Base-by-base conservation (phyloP, 2,797 vertebrate species). In the Pyrocephalus nanus region DNA sequence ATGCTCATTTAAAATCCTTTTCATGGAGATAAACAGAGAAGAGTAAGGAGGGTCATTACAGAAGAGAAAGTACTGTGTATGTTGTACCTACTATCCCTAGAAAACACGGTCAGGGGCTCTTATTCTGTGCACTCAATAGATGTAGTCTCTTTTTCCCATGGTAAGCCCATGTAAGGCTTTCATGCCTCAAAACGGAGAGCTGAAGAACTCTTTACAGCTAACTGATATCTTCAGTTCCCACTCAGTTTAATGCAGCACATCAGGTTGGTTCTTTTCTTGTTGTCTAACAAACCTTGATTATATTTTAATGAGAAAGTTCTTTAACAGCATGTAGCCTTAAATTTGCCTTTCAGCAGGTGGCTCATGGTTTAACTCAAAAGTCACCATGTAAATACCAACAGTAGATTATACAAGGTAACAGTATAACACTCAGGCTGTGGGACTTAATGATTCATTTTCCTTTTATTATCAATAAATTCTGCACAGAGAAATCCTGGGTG, bases 391-490 rank as follows among this genome's bases (percentile, higher is more conserved):
- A 95, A 71, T 95, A 73, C 58, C 11, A 6, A 88, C 29, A 75
- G 55, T 22, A 88, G 51, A 85, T 90, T 82, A 93, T 55, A 54
- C 42, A 30, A 40, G 67, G 78, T 91, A 95, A 86, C 86, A 93
- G 89, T 76, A 76, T 58, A 92, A 86, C 36, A 36, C 58, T 74
- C 36, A 62, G 34, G 53, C 53, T 53, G 21, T 38, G 43, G 65
- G 65, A 91, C 26, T 76, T 89, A 94, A 89, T 92, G 51, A 76
- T 83, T 96, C 3, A 60, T 95, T 96, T 94, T 94, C 40, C 43
- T 91, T 71, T 87, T 86, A 92, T 79, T 94, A 67, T 74, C 91
- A 93, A 93, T 91, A 92, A 95, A 90, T 88, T 78, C 88, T 94
- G 32, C 53, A 32, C 60, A 76, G 65, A 78, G 76, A 88, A 91